Evolutionary conservation across 2,113 vertebrate genomes (phyloP), one percentile per base, ranked within the genome.

Genomic region (Leptodactylus fuscus): DNA sequence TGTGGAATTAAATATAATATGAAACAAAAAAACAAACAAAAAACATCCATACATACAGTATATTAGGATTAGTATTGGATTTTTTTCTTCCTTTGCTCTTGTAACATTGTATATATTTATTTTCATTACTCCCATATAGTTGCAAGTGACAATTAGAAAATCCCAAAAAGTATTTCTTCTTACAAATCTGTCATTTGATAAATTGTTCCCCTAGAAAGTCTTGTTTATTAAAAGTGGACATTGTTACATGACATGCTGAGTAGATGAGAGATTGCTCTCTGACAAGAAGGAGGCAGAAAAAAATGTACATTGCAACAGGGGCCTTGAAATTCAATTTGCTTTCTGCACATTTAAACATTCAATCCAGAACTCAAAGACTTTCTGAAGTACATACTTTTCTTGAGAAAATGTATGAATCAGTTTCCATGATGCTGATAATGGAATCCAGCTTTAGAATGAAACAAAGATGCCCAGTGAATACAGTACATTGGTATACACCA

Each of bases 321-420:
- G 79, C 79, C 55, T 80, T 81, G 60, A 65, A 44, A 60, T 80
- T 80, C 77, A 44, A 81, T 81, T 81, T 81, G 79, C 79, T 81
- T 67, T 67, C 41, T 67, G 60, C 16, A 22, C 60, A 48, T 48
- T 81, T 67, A 81, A 27, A 65, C 44, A 81, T 67, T 81, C 60
- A 65, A 46, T 81, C 60, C n/a, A 22, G 38, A 67, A 4, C 24
- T 67, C 55, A 67, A 81, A 67, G 60, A 67, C 79, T 32, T 58
- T 58, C 73, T 51, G 7, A 10, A 7, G 78, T 48, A 81, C 36
- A 65, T 48, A 65, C 24, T 81, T 81, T 81, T 65, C 58, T 65
- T 67, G n/a, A 24, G 38, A 46, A 60, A 46, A 62, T 65, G 58
- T 29, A 80, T 46, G 34, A 80, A 48, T 49, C 79, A 67, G 41